Percentiles rank a stretch among this genome's conserved stretches.
These are phyloP conservation scores for Rhincodon typus DNA, from an alignment of 2,797 vertebrate species.

Conservation along the genomic window DNA sequence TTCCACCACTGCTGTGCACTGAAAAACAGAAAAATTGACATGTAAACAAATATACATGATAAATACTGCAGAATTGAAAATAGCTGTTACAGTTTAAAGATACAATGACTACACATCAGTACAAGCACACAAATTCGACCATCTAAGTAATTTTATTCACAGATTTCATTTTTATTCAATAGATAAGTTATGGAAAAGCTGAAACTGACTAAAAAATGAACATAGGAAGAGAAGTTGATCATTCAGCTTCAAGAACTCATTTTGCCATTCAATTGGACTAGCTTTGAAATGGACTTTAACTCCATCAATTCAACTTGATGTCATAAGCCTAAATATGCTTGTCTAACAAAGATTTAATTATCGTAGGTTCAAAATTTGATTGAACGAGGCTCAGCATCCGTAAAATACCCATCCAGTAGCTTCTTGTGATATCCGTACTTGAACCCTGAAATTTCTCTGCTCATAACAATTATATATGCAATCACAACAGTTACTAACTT, in stretches of 20 bases:
- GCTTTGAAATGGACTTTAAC: not conserved
- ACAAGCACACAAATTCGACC: not conserved
- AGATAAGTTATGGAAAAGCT: not conserved
- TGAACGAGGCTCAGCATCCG: not conserved
- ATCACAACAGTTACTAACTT: not conserved
- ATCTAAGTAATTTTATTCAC: not conserved
- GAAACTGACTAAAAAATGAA: not conserved
- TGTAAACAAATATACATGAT: not conserved
- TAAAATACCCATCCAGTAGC: not conserved
- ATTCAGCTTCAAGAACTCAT: not conserved
- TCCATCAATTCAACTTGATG: not conserved
- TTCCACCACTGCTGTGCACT: slow-evolving; percentile 57
- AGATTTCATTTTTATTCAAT: not conserved
- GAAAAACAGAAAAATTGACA: slow-evolving; percentile 31
- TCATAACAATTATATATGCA: too few relatives aligned
- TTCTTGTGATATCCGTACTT: not conserved
- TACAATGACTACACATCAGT: not conserved
- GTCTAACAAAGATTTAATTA: not conserved
- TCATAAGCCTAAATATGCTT: not conserved
- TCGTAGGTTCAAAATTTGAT: not conserved
- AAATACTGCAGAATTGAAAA: not conserved
- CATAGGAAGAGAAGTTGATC: not conserved
- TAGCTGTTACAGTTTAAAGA: not conserved
- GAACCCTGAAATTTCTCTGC: not conserved
- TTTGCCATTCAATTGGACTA: not conserved